A percentile compares a stretch with the other conserved stretches of the same genome.
These are phyloP conservation scores for Allobates femoralis DNA, from an alignment of 2,797 vertebrate species.

Conservation along the genomic window DNA sequence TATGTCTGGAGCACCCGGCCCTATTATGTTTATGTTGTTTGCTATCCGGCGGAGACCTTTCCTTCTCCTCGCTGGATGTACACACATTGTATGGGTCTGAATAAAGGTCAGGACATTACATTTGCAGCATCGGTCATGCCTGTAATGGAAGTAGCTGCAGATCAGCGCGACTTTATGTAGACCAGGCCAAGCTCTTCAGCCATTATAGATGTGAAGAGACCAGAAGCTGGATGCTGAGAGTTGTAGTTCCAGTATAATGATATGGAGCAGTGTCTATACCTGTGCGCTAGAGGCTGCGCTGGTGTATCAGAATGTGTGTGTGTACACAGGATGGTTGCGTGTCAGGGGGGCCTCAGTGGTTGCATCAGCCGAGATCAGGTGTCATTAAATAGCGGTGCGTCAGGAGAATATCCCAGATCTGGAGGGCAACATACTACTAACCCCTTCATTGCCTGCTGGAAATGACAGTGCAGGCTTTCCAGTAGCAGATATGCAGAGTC, in stretches of 20 bases:
- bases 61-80: slow-evolving; percentile 14
- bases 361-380: slow-evolving; percentile 63
- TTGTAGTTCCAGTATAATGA: background rate
- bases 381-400: slow-evolving; percentile 56
- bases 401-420: slow-evolving; percentile 49
- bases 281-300: background rate
- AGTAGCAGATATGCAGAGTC: background rate
- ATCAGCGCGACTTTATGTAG: background rate
- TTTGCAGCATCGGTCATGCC: background rate
- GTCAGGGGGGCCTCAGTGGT: slow-evolving; percentile 46
- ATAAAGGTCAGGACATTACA: slow-evolving; percentile 52
- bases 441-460: slow-evolving; percentile 4
- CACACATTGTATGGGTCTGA: slow-evolving; percentile 43
- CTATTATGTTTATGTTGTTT: slow-evolving; percentile 36
- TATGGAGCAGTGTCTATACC: background rate
- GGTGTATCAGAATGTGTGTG: slow-evolving; percentile 51
- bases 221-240: background rate
- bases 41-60: slow-evolving; percentile 35
- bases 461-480: background rate
- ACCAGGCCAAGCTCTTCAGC: background rate
- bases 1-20: slow-evolving; percentile 18
- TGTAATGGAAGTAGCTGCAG: background rate
- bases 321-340: slow-evolving; percentile 43
- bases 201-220: background rate
- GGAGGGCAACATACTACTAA: slow-evolving; percentile 24